Evolutionary conservation across 2,888 invertebrate genomes (phyloP).

Genomic region (Escarpia spicata): DNA sequence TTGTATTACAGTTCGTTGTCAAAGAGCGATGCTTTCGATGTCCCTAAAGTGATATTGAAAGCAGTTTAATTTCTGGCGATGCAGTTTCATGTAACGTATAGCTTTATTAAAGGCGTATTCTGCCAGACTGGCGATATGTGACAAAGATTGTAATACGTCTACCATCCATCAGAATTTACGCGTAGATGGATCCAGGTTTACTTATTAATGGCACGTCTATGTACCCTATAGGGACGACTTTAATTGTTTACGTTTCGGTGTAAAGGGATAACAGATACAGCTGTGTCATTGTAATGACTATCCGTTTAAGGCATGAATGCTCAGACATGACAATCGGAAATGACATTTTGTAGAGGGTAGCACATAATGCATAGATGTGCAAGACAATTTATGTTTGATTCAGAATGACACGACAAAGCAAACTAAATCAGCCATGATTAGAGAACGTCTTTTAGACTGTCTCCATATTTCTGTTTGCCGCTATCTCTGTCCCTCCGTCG

Average conservation of each 20-base stretch:
- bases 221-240: background rate
- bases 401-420: background rate
- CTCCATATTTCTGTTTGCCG: no score
- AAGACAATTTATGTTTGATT: background rate
- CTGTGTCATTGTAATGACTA: background rate
- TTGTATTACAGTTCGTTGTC: background rate
- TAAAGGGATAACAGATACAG: background rate
- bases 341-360: background rate
- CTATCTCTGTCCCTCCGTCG: no score
- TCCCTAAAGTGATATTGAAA: background rate
- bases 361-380: no score
- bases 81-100: no score
- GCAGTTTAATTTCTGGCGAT: background rate
- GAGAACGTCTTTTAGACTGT: background rate
- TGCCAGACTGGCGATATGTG: background rate
- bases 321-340: background rate
- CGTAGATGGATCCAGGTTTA: background rate
- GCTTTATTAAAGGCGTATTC: background rate
- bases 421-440: background rate
- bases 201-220: background rate
- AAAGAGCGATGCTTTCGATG: background rate
- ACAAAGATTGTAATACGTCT: background rate
- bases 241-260: background rate
- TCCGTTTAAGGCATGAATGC: background rate
- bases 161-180: background rate